Evolutionary conservation across 30 jellyfish, hydroid and myxozoan species (phyloP), one percentile per base, ranked within the genome.

Genomic region (Hydractinia echinata): DNA sequence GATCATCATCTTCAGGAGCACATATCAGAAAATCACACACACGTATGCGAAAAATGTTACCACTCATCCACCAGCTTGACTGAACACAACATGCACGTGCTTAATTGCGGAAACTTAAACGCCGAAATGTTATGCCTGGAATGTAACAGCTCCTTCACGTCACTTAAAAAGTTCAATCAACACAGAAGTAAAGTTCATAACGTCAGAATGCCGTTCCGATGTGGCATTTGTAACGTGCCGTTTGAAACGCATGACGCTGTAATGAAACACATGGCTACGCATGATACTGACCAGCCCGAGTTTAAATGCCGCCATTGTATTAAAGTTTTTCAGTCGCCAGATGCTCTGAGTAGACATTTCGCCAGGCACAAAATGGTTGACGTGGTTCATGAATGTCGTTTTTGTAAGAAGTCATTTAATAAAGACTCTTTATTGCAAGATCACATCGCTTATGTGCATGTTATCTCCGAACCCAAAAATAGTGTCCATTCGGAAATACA

Each of bases 151-250:
- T 79, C 61, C 5, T 91, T 91, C 56, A 55, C 83, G 44, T 86
- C 97, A 16, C 81, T 87, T 48, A 83, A 82, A 10, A 91, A 86
- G 66, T 79, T 91, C 88, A 89, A 91, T 53, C 83, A 85, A 76
- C 97, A 91, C 56, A 79, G 90, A 61, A 84, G 73, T 44, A 91
- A 90, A 79, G 89, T 79, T 51, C 97, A 91, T 54, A 82, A 86
- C 66, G 87, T 80, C 16, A 19, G 96, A 50, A 85, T 91, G 96
- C 97, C 97, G 53, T 91, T 91, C 80, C 94, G 95, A 53, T 91
- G 97, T 81, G 97, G 96, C 4, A 90, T 85, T 15, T 91, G 97
- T 67, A 77, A 84, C 55, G 79, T 78, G 5, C 96, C 96, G 44
- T 91, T 91, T 72, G 97, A 91, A 79, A 82, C 76, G 52, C 94